Evolutionary conservation across 2,113 vertebrate species (phyloP), one percentile per base, ranked within the genome.

Genomic region (Calypte anna): DNA sequence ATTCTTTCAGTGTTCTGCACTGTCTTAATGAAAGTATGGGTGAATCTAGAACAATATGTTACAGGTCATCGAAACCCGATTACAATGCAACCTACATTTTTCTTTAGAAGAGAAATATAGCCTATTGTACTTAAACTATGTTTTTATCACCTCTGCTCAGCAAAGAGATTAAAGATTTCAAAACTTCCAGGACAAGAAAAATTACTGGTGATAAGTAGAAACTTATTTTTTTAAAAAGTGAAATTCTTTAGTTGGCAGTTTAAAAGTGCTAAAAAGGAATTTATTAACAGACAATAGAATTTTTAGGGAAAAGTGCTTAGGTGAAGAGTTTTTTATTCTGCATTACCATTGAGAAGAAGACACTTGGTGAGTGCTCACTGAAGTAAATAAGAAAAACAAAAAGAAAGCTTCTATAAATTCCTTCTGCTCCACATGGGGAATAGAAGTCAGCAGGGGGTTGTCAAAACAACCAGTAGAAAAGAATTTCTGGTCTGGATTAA

Each of bases 101-200:
- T 73, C 74, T 91, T 84, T 67, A 64, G 82, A 57, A 55, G 15
- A 10, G 68, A 74, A 66, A 80, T 70, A 43, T 28, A 81, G 3
- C 20, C 14, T 17, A 7, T 43, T 73, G 31, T 69, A 33, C 91
- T 64, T 62, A 84, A 84, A 53, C 48, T 44, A 28, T 24, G 23
- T 20, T 83, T 94, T 93, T 83, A 73, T 79, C 46, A 46, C 33
- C 24, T 62, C 51, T 62, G 43, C 25, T 86, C 36, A 25, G 53
- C 38, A 70, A 77, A 80, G 67, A 74, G 75, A 94, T 64, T 88
- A 62, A 87, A 87, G 66, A 72, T 36, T 33, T 22, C 40, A 76
- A 79, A 91, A 84, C 28, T 85, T 82, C n/a, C 51, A 55, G 46
- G 58, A 67, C 51, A 87, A 73, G 46, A 87, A 87, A 89, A 95